Evolutionary conservation across 2,113 vertebrate species (phyloP).

Genomic region (Oreocharis arfaki): DNA sequence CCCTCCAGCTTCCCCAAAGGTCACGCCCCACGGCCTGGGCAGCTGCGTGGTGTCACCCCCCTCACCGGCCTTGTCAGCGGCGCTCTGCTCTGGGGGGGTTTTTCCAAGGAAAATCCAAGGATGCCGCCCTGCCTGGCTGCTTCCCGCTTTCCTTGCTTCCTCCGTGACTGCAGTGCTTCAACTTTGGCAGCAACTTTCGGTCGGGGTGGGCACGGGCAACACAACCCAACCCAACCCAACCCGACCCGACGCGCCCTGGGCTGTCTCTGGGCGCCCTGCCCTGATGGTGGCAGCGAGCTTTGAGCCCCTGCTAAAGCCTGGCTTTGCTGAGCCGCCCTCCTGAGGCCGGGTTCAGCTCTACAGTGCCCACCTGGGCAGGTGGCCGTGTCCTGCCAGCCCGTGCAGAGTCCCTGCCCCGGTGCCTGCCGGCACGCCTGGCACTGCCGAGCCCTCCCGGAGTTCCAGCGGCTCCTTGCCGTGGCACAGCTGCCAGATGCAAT

Average conservation of each 20-base stretch:
- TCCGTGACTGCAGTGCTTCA: background rate
- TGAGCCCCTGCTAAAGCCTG: background rate
- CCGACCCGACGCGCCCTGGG: too few species aligned
- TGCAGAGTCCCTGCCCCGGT: background rate
- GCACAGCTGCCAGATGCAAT: background rate
- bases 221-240: too few species aligned
- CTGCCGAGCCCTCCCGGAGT: background rate
- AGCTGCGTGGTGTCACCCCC: background rate
- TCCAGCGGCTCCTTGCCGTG: background rate
- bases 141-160: background rate
- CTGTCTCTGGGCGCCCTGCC: too few species aligned
- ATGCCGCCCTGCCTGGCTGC: background rate
- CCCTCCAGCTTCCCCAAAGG: accelerated
- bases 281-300: accelerated
- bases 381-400: background rate
- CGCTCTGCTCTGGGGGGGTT: accelerated
- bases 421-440: background rate
- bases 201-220: accelerated
- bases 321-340: background rate
- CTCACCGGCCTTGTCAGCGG: accelerated
- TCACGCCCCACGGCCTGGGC: accelerated
- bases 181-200: background rate
- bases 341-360: background rate
- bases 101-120: background rate
- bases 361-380: background rate